Evolutionary conservation across 2,888 invertebrate genomes (phyloP).

Genomic region (Catonia carolina): DNA sequence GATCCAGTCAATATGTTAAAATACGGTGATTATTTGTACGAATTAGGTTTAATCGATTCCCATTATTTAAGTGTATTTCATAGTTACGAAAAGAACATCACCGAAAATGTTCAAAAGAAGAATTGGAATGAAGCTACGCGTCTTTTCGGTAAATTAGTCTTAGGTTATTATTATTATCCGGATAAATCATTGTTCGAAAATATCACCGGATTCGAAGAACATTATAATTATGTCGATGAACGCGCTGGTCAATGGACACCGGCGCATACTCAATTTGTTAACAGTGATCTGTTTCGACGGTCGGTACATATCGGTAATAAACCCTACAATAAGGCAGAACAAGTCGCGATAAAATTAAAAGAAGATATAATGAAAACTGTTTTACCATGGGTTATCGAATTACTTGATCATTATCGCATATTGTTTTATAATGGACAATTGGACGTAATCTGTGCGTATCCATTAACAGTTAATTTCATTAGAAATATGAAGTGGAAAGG

Average conservation of each 20-base stretch:
- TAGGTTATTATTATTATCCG: constrained; percentile 3
- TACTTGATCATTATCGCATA: constrained; percentile 59
- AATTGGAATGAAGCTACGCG: constrained; percentile 58
- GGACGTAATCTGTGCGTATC: constrained; percentile 88
- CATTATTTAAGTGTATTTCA: background rate
- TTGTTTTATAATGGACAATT: constrained; percentile 84
- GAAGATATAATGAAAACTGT: constrained; percentile 75
- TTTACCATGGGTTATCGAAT: constrained; percentile 60
- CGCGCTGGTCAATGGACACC: constrained; percentile 46
- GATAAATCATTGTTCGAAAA: constrained; percentile 58
- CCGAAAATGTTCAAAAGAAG: constrained; percentile 53
- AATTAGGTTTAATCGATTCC: constrained; percentile 55
- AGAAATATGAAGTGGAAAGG: constrained; percentile 53
- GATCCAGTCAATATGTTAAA: constrained; percentile 71
- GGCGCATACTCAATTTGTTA: constrained; percentile 40
- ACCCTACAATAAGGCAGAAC: constrained; percentile 54
- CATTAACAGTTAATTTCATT: constrained; percentile 52
- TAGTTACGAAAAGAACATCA: constrained; percentile 20
- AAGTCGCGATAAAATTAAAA: constrained; percentile 62
- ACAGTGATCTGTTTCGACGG: constrained; percentile 49
- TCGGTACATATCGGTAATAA: constrained; percentile 79
- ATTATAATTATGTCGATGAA: constrained; percentile 63
- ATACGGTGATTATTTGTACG: constrained; percentile 73
- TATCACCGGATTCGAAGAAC: constrained; percentile 65
- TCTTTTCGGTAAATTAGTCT: constrained; percentile 24